Base-by-base conservation (phyloP, 2,113 vertebrate species). In the Grantiella picta region DNA sequence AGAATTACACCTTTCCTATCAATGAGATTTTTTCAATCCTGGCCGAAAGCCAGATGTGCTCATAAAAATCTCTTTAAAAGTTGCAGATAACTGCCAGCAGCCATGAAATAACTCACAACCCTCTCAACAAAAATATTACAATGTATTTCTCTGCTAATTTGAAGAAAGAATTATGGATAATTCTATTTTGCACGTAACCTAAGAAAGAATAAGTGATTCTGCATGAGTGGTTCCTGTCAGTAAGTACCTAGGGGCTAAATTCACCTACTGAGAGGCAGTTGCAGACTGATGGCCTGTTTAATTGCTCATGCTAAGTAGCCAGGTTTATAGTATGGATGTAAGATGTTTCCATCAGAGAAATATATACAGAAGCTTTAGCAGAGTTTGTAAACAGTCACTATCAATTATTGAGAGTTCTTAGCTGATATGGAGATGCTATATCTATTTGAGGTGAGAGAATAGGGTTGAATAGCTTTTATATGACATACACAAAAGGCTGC, bases 401-500 rank as follows among this genome's bases (percentile, higher is more conserved):
- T 87, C 93, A 95, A 81, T 95, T 95, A 92, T 50, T 71, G 59
- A 80, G 91, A 68, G 16, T 45, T 28, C 33, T 96, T 93, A 42
- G 29, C 56, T 65, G 71, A 73, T 61, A 76, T 9, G 6, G 89
- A 89, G 56, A 73, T 45, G 27, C 21, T 95, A 29, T 50, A 79
- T 83, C 92, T 93, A 47, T 78, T 68, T 88, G 49, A 77, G 86
- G 54, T 65, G 70, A 80, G 36, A 80, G 57, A 84, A 64, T 4
- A 50, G 17, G 11, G 13, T 7, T 82, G 28, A 54, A 36, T 15
- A 87, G 25, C 45, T 42, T 81, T 82, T 45, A 64, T 24, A 44
- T 2, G 3, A 27, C 0, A 1, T 11, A 17, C n/a, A 31, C 12
- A 60, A 54, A 15, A 54, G n/a, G 13, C 20, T 78, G 7, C 1